Base-by-base conservation (phyloP, 2,888 invertebrate genomes). In the Cenopis cana region DNA sequence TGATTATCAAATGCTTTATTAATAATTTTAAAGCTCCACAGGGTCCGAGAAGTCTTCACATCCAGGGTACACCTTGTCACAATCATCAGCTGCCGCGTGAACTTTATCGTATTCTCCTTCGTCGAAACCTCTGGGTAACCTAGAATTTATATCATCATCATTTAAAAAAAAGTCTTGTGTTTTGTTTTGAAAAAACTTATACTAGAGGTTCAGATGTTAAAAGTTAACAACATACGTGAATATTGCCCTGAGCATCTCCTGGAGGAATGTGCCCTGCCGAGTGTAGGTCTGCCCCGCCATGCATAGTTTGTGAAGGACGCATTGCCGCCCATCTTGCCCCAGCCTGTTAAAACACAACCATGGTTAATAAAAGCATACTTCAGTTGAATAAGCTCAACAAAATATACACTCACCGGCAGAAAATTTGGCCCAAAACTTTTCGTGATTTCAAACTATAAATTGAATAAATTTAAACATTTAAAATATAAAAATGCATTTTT, bases 261-360 rank as follows among this genome's bases (percentile, higher is more conserved):
- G 93, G 75, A 95, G 88, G 85, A 96, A 96, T 78, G 94, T 93
- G 57, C 95, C 95, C 76, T 94, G 94, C 72, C 81, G 78, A 41
- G 77, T 76, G 17, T 82, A 74, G 24, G 76, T 74, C 74, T 86
- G 85, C 72, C 94, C 95, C 20, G 95, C 92, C 82, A 95, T 94
- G 85, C 96, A 96, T 83, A 96, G 93, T 78, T 95, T 94, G 82
- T 94, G 95, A 78, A 95, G 93, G 74, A 96, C 93, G 88, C 96
- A 96, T 72, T 94, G 93, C 75, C 91, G 93, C 12, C 96, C 96
- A 75, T 93, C 89, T 67, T 89, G 89, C 24, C 94, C 94, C 50
- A 94, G 83, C 74, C 95, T 95, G 84, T 70, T n/a, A 86, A 83
- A 70, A 77, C 72, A 75, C 36, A n/a, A 14, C 10, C 1, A 18